phyloP scores from a whole-genome alignment of 2,113 vertebrate genomes.

The Nestor notabilis region DNA sequence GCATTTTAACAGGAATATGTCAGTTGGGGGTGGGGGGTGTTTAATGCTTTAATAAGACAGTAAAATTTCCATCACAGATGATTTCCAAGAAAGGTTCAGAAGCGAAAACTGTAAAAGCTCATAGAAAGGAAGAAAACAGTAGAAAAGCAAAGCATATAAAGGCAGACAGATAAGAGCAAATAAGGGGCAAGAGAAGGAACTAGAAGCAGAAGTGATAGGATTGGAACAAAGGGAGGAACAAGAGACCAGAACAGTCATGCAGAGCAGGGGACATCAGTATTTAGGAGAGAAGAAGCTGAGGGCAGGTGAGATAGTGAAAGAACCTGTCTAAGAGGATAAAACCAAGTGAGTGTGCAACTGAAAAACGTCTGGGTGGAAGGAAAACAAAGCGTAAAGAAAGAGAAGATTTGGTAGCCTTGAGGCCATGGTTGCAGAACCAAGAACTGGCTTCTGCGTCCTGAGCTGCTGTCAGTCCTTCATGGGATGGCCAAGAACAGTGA shows the following conservation, averaged over 20 bases:
- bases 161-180: neutral
- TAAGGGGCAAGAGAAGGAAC: neutral
- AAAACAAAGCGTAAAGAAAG: neutral
- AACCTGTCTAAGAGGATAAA: neutral
- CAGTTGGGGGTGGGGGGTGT: neutral
- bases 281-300: neutral
- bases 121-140: neutral
- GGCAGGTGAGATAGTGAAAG: neutral
- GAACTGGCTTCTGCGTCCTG: neutral
- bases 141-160: neutral
- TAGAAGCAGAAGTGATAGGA: neutral
- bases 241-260: neutral
- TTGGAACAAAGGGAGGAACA: neutral
- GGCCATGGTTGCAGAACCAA: fast-evolving
- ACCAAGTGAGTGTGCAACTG: neutral
- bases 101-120: neutral
- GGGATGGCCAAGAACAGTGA: neutral
- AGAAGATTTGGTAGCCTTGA: neutral
- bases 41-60: constrained; percentile 21
- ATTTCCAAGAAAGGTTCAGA: neutral
- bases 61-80: constrained; percentile 19
- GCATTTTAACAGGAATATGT: constrained; percentile 50
- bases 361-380: neutral
- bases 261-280: neutral
- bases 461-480: neutral